phyloP scores from a whole-genome alignment of 2,888 invertebrate genomes.

The Phytoseiulus persimilis region DNA sequence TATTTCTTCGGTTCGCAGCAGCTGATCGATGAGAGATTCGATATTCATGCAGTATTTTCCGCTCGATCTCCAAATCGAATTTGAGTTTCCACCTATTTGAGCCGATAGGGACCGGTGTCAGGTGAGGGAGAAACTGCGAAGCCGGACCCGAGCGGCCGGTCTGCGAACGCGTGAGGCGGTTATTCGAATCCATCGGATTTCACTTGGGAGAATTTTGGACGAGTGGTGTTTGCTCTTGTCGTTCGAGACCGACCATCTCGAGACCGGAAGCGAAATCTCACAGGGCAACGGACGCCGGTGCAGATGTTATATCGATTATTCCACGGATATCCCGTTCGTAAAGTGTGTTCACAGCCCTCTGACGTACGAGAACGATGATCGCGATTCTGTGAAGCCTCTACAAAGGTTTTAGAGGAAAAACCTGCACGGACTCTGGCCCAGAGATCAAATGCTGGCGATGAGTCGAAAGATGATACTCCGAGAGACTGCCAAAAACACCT shows the following conservation, averaged over 20 bases:
- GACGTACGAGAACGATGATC: no score
- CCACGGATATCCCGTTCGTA: neutral
- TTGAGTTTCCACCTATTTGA: neutral
- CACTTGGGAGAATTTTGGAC: neutral
- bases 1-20: neutral
- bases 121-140: no score
- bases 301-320: slow-evolving; percentile 5
- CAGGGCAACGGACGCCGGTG: neutral
- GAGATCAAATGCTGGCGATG: no score
- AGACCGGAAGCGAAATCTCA: neutral
- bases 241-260: neutral
- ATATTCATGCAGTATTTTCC: neutral
- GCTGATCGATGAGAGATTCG: neutral
- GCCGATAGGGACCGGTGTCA: no score
- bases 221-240: neutral
- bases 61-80: neutral
- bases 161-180: neutral
- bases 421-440: no score
- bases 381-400: no score
- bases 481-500: no score
- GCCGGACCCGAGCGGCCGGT: neutral
- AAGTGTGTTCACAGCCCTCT: neutral
- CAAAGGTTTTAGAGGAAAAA: neutral
- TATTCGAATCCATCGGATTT: neutral
- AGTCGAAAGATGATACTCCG: no score